Conservation (phyloP, 2,888 invertebrate species). For the Ethmia dodecea region DNA sequence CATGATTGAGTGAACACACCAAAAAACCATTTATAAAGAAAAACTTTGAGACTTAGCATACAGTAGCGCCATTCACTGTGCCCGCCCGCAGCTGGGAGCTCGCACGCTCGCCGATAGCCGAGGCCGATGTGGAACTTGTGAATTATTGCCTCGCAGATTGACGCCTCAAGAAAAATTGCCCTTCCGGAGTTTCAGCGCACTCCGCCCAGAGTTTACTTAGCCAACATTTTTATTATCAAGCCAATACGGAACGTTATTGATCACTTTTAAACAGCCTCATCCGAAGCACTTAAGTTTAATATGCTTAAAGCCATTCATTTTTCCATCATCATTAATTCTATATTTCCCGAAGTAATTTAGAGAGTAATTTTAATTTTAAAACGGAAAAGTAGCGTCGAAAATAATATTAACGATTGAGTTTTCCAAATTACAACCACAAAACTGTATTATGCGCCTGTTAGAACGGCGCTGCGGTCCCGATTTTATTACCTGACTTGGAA, state of each 20-base stretch:
- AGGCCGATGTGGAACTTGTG: slow-evolving; percentile 25
- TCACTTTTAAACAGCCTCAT: slow-evolving; percentile 18
- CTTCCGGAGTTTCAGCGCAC: slow-evolving; percentile 34
- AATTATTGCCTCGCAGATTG: slow-evolving; percentile 60
- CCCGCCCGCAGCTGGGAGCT: slow-evolving; percentile 4
- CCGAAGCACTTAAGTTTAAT: background rate
- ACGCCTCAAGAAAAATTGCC: slow-evolving; percentile 59
- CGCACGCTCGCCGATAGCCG: slow-evolving; percentile 19
- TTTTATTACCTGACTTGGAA: slow-evolving; percentile 28
- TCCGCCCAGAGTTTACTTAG: slow-evolving; percentile 22
- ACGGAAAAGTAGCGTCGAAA: too few species aligned
- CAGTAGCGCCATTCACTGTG: slow-evolving; percentile 9
- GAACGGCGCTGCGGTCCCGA: too few species aligned
- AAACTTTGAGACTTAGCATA: slow-evolving; percentile 13
- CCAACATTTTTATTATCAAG: slow-evolving; percentile 26
- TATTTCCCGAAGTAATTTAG: too few species aligned
- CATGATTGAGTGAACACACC: slow-evolving; percentile 10
- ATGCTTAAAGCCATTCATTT: too few species aligned
- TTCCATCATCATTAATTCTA: background rate
- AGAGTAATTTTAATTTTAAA: too few species aligned
- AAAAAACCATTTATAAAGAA: slow-evolving; percentile 15
- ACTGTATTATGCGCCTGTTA: too few species aligned
- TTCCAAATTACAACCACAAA: too few species aligned
- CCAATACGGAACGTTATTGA: slow-evolving; percentile 19
- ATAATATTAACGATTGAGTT: too few species aligned